A percentile compares a stretch with the other conserved stretches of the same genome.
Conservation (phyloP, 2,797 vertebrate genomes). For the Danio albolineatus region DNA sequence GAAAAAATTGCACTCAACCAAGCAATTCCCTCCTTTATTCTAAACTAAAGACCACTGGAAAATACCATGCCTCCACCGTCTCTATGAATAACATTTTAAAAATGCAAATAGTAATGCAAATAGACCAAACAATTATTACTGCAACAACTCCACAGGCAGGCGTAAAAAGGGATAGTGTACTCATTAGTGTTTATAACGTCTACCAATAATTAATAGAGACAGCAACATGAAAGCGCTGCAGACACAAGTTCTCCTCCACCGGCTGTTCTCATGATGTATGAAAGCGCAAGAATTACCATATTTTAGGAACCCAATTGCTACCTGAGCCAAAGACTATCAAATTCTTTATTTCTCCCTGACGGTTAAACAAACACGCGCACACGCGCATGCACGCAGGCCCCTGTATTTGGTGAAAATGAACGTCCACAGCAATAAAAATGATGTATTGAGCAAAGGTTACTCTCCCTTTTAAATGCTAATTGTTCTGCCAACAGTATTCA, state of each 20-base stretch:
- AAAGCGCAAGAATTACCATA: background rate
- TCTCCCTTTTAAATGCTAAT: conserved; percentile 90
- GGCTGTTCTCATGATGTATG: conserved; percentile 12
- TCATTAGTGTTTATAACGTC: conserved; percentile 27
- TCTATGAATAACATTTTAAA: conserved; percentile 17
- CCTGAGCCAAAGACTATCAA: conserved; percentile 19
- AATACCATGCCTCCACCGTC: background rate
- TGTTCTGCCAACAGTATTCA: conserved; percentile 89
- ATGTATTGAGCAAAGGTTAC: conserved; percentile 89
- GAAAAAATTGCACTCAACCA: no score
- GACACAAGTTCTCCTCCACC: background rate
- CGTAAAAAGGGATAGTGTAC: background rate
- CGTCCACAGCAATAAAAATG: conserved; percentile 85
- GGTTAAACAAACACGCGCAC: conserved; percentile 8
- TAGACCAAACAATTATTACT: conserved; percentile 19
- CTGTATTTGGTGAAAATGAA: conserved; percentile 73
- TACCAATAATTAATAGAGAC: conserved; percentile 17
- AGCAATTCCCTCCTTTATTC: no score
- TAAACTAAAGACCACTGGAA: background rate
- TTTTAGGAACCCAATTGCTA: conserved; percentile 2
- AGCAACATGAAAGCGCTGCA: conserved; percentile 11
- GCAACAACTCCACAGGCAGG: conserved; percentile 1
- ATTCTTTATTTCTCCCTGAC: conserved; percentile 11
- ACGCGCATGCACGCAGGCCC: conserved; percentile 27
- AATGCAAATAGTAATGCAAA: conserved; percentile 27